A percentile compares a stretch with the other conserved stretches of the same genome.
phyloP scores from a whole-genome alignment of 1,140 invertebrate species.

The Drosophila pallidifrons region DNA sequence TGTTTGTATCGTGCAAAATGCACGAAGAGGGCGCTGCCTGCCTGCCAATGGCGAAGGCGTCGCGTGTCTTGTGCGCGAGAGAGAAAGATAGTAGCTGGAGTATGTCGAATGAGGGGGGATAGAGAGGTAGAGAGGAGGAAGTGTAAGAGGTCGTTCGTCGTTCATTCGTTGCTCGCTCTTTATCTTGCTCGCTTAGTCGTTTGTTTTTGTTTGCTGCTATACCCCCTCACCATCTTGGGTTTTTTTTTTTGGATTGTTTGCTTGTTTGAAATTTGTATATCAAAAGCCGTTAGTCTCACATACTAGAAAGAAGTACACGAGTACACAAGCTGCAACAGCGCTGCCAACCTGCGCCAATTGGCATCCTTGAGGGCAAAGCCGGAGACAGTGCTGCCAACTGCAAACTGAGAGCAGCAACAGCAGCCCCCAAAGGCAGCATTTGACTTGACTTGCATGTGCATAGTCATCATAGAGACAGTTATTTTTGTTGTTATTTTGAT shows the following conservation, averaged over 20 bases:
- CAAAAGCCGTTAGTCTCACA: slow-evolving; percentile 66
- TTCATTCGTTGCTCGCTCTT: slow-evolving; percentile 39
- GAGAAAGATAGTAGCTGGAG: slow-evolving; percentile 34
- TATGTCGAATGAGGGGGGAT: slow-evolving; percentile 16
- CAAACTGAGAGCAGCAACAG: slow-evolving; percentile 28
- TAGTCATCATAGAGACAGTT: slow-evolving; percentile 20
- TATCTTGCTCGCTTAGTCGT: slow-evolving; percentile 72
- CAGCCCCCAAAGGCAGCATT: slow-evolving; percentile 16
- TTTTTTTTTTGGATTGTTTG: slow-evolving; percentile 33
- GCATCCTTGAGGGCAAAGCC: slow-evolving; percentile 59
- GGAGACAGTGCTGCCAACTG: slow-evolving; percentile 37
- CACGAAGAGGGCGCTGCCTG: slow-evolving; percentile 28
- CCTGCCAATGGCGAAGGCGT: slow-evolving; percentile 32
- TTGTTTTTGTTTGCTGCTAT: slow-evolving; percentile 66
- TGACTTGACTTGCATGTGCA: slow-evolving; percentile 16
- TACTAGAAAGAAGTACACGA: slow-evolving; percentile 1
- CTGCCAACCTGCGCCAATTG: slow-evolving; percentile 66
- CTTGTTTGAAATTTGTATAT: slow-evolving; percentile 44
- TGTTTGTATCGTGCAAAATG: slow-evolving; percentile 76
- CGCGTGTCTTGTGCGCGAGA: slow-evolving; percentile 25
- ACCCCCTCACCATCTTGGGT: slow-evolving; percentile 25
- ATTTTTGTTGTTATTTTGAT: slow-evolving; percentile 52
- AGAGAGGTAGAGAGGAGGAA: slow-evolving; percentile 18
- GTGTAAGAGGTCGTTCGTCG: slow-evolving; percentile 38
- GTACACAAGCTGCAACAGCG: slow-evolving; percentile 31